Base-by-base conservation (phyloP, 53 echinoderm and acorn worm species). In the Glandiceps talaboti region DNA sequence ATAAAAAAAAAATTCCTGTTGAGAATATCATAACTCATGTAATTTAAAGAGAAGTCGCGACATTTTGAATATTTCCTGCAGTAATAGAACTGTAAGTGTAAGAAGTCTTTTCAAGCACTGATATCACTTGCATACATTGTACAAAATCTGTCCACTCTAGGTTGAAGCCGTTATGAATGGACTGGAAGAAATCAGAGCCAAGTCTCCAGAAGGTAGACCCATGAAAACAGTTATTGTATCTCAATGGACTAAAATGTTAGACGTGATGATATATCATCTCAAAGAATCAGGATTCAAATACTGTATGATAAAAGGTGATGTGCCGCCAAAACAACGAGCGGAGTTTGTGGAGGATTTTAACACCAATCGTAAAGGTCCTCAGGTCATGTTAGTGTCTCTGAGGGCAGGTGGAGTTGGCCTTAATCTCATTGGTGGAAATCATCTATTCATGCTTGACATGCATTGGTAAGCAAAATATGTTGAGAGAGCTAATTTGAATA, bases 161-260 rank as follows among this genome's bases (percentile, higher is more conserved):
- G 33, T 89, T 30, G 29, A 86, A 31, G 29, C 82, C 1, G 89
- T 89, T 28, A 73, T 86, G 0, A 77, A 79, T 76, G 31, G 76
- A 0, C 85, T 89, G 45, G 45, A 72, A 29, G 74, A 75, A 74
- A 74, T 89, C 26, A 1, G 32, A 12, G 6, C 64, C 6, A 20
- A 45, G 6, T 45, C 64, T 20, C 64, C 64, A 45, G 20, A 45
- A 20, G 64, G 64, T 20, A 45, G 64, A 45, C 64, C 64, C 64
- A 45, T 85, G 77, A 97, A 97, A 82, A 91, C 90, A 30, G 97
- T 97, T 25, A 79, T 97, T 14, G 87, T 97, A 1, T 97, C 97
- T 25, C 93, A 93, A 83, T 97, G 97, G 97, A 97, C 97, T 27
- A 82, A 88, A 33, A 97, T 97, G 97, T 88, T 97, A 32, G 97